Evolutionary conservation across 2,888 invertebrate species (phyloP), one percentile per base, ranked within the genome.

Genomic region (Hydroisotoma schaefferi): DNA sequence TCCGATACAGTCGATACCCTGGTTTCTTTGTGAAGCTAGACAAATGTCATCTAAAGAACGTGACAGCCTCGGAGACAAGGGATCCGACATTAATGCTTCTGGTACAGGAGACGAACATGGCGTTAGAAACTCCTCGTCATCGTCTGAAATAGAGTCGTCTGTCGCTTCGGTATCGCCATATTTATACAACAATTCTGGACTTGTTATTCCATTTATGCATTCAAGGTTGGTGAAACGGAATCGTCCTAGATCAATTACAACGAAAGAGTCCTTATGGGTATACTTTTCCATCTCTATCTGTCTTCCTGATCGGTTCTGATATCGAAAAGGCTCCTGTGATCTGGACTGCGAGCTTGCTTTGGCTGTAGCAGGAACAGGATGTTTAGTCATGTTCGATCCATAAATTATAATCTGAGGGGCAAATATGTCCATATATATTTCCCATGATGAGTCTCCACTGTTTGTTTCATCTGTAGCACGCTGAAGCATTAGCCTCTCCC

Each of bases 391-490:
- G 2, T 23, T 15, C 27, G 18, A 40, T n/a, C 68, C 69, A 55
- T 92, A 90, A 67, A 94, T 83, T 72, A 94, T 84, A 68, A 97
- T 90, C 76, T 94, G 92, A 0, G 95, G 95, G 1, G 95, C 94
- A 3, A 90, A 90, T 67, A 97, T 89, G 77, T 95, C 92, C 70
- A 95, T 81, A 75, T 91, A 87, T 64, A 95, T 80, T 67, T 90
- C 88, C 94, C 94, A 94, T 18, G 75, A 73, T 56, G 69, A 68
- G 3, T 18, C 26, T 23, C 51, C 56, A 18, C 47, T 44, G 5
- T 44, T 12, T 15, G 29, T 27, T 23, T 54, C 56, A 4, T 51
- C 37, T 22, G 63, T 47, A 1, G 52, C 33, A 15, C 57, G 48
- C 20, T 55, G 56, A 20, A 56, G 47, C n/a, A 67, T 57, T 3